Evolutionary conservation across 2,888 invertebrate species (phyloP).

Genomic region (Zhengitettix transpicula): DNA sequence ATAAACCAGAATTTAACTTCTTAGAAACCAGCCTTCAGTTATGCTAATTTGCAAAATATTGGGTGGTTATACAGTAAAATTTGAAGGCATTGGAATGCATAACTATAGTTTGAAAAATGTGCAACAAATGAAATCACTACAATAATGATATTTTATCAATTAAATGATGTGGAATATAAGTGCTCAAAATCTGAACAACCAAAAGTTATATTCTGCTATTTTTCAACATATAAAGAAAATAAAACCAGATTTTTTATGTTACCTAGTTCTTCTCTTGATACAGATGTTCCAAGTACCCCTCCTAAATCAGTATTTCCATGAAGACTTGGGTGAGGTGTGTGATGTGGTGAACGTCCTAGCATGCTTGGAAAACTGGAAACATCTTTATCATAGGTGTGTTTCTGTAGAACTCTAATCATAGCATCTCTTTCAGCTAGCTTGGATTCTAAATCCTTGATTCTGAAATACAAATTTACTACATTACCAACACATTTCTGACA

Average conservation of each 20-base stretch:
- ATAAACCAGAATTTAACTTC: too few relatives aligned
- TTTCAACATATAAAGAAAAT: neutral
- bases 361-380: constrained; percentile 30
- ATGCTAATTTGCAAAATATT: too few relatives aligned
- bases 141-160: neutral
- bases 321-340: constrained; percentile 32
- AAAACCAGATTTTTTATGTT: constrained; percentile 20
- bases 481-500: too few relatives aligned
- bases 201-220: too few relatives aligned
- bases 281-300: constrained; percentile 27
- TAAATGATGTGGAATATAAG: neutral
- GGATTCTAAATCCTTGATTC: constrained; percentile 71
- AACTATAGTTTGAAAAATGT: too few relatives aligned
- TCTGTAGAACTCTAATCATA: constrained; percentile 76
- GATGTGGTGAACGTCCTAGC: constrained; percentile 30
- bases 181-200: neutral
- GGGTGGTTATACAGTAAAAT: too few relatives aligned
- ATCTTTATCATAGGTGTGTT: constrained; percentile 56
- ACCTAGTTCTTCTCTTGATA: constrained; percentile 31
- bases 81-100: too few relatives aligned
- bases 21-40: too few relatives aligned
- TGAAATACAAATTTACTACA: constrained; percentile 18
- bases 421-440: constrained; percentile 79
- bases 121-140: too few relatives aligned
- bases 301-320: constrained; percentile 30